Base-by-base conservation (phyloP, 2,888 invertebrate genomes). In the Drosophila ustulata region DNA sequence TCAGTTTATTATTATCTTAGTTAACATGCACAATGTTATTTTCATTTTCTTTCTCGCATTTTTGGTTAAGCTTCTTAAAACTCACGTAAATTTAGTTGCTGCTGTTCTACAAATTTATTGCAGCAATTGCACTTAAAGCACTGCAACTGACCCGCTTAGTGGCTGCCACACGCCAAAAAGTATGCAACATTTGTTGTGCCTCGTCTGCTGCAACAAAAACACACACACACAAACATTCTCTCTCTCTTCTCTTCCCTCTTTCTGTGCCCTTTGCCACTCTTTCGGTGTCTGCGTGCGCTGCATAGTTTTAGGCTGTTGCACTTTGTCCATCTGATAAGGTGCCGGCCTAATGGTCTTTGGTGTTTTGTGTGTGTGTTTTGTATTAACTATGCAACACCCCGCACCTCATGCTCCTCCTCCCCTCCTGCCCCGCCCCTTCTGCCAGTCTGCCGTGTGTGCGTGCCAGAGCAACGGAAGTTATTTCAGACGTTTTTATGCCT, bases 401-500 rank as follows among this genome's bases (percentile, higher is more conserved):
- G 50, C n/a, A 8, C 26, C 18, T 6, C n/a, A 23, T 8, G 0
- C 4, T 32, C 30, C 13, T 8, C 18, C 1, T 6, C 3, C 25
- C 4, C 18, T 1, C 18, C 18, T 18, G 1, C 18, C 18, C 18
- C 18, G 18, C 28, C 30, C 11, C 28, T 13, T 13, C 2, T 23
- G 3, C 4, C 25, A 58, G 23, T 50, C n/a, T 25, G 28, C 3
- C 25, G 23, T 28, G 34, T 72, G 73, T 83, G 79, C 79, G 84
- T 80, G 84, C 88, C 64, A 67, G 51, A 30, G 46, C 50, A 75
- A 68, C 83, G 84, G 84, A 84, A 84, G 88, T 84, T 81, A 84
- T 88, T 84, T 87, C 74, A 84, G 79, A 88, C 88, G 79, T 82
- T 87, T 84, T 86, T 81, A 84, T 80, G 77, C 78, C 71, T 70